Evolutionary conservation across 1,140 invertebrate genomes (phyloP), one percentile per base, ranked within the genome.

Genomic region (Nasonia giraulti): DNA sequence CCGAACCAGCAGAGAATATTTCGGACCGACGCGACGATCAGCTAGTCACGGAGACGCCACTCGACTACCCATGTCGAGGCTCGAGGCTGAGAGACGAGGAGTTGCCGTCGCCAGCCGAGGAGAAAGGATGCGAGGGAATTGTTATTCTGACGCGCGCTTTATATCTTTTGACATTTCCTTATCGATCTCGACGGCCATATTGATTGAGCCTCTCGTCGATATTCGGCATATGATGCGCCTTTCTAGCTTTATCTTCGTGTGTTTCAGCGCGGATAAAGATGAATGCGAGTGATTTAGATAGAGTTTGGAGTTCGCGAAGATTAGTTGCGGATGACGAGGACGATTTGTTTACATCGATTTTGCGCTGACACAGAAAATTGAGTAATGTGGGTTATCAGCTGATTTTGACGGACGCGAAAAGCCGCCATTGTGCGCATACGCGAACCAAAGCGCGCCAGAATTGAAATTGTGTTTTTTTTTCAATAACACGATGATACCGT

Each of bases 171-270:
- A 87, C 88, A 89, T 78, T 88, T 88, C 78, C 85, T 85, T 90
- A 90, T 90, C 87, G 90, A 90, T 90, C 78, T 88, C 82, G 86
- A 87, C 87, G 87, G 89, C 90, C 90, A 90, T 90, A 83, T 90
- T 90, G 85, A 83, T 81, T 76, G 62, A 85, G 73, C 37, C 69
- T 69, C 71, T 69, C 71, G 83, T 74, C 40, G 17, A 74, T 74
- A 82, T 33, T 74, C 31, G 62, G 80, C 69, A 50, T 27, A 27
- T 37, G 33, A 37, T 82, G 27, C 31, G 71, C 44, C 40, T 8
- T 66, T 7, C 31, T 2, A 33, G 27, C 11, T 69, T 23, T 10
- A 44, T 10, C n/a, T 55, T 55, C 50, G 50, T 14, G n/a, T 20
- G 50, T 55, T 20, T 17, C 1, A 27, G 50, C 12, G 50, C 4